Percentiles rank a stretch among this genome's conserved stretches.
These are phyloP conservation scores for Chlorospingus semifuscus DNA, from an alignment of 2,797 vertebrate species.

Conservation along the genomic window DNA sequence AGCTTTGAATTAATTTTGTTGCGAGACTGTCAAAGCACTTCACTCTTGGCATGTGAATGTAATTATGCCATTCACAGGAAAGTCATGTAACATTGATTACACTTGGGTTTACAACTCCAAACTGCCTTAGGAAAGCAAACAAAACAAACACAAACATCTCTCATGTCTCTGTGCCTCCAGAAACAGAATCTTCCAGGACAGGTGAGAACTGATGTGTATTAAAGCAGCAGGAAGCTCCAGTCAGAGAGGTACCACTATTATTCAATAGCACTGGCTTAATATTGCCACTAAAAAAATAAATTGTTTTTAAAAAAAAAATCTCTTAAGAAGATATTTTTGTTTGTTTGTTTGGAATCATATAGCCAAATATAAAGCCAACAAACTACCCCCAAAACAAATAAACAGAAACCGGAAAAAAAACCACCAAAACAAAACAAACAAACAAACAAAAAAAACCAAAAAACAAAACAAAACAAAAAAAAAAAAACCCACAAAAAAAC, in stretches of 20 bases:
- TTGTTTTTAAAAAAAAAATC: fast-evolving
- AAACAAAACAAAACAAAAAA: background rate
- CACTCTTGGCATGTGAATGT: conserved; percentile 59
- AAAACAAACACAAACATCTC: conserved; percentile 64
- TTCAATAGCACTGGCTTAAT: background rate
- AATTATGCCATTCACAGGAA: conserved; percentile 57
- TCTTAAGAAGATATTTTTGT: background rate
- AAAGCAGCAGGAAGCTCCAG: conserved; percentile 11
- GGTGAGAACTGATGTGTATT: background rate
- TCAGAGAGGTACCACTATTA: background rate
- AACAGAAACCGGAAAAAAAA: too few species aligned
- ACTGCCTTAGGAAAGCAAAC: conserved; percentile 50
- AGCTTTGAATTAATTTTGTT: conserved; percentile 27
- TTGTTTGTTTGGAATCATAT: background rate
- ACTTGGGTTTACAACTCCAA: conserved; percentile 41
- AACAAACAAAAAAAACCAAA: background rate
- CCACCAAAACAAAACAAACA: background rate
- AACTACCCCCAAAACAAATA: background rate
- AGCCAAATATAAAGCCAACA: background rate
- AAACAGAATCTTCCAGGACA: conserved; percentile 14
- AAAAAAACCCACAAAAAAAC: too few species aligned
- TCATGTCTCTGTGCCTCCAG: background rate
- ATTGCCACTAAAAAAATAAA: background rate
- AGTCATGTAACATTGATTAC: conserved; percentile 52
- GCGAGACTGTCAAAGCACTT: conserved; percentile 6